Base-by-base conservation (phyloP, 1,140 invertebrate genomes). In the Eriosoma lanigerum region DNA sequence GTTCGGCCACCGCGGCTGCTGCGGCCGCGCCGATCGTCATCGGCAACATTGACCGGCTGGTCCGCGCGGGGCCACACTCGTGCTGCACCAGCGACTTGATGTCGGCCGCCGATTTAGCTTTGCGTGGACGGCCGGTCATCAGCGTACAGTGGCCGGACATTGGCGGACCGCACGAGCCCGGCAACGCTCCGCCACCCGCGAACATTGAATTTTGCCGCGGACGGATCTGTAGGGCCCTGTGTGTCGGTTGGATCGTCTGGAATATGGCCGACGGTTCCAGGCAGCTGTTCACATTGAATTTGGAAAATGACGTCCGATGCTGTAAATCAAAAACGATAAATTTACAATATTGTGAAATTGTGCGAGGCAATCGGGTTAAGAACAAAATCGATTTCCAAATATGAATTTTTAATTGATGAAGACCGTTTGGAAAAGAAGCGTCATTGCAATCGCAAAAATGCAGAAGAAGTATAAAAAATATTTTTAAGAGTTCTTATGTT, bases 121-220 rank as follows among this genome's bases (percentile, higher is more conserved):
- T 90, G 4, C 93, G 86, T 0, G 92, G 91, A 9, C 89, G 88
- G 81, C 88, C 82, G 38, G 75, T 10, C 75, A 78, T 78, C 21
- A 78, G 75, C 38, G 75, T 78, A 38, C 56, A 78, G 83, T 82
- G 75, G 21, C 56, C 38, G 9, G 56, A 1, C 17, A n/a, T 21
- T 19, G 75, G 58, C 21, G 80, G 44, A 21, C 81, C 81, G 32
- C 68, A 72, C 6, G 66, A 3, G 62, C 86, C 86, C 88, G 90
- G 88, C 82, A 89, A 87, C 82, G 87, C 86, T 81, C 92, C 89
- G 82, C 91, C 88, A 10, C 92, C 92, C 1, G 94, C 93, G 85
- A 95, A 95, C 8, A 95, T 93, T 2, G 93, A 94, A 86, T 94
- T 95, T 85, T 94, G 91, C 3, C 92, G 85, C 0, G 88, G 90